Evolutionary conservation across 1,140 invertebrate genomes (phyloP), one percentile per base, ranked within the genome.

Genomic region (Harlomillsia oculata): DNA sequence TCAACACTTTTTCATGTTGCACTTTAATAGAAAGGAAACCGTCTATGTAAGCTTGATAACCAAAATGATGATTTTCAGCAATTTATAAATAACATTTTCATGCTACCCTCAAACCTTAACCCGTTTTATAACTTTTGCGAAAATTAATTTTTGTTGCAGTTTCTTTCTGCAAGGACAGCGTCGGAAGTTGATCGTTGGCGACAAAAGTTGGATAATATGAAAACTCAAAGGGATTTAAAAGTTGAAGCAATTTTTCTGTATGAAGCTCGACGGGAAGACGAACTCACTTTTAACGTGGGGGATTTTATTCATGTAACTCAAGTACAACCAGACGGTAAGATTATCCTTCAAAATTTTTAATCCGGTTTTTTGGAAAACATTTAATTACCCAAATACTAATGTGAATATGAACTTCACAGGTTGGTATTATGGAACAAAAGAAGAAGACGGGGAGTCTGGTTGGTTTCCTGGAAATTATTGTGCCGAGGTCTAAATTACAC

Each of bases 391-490:
- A 16, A 37, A 30, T 23, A 34, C 18, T 4, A 41, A 50, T 49
- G 43, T 37, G 9, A 28, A 30, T 30, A n/a, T 40, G n/a, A n/a
- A n/a, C n/a, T n/a, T n/a, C 26, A 18, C 28, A 62, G 61, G 60
- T n/a, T 65, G 63, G 64, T 62, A 65, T 25, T 58, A 41, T 37
- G 64, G 64, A 8, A 56, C 49, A 16, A 65, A 60, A 44, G 2
- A 55, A 8, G 34, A 44, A 25, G 45, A 16, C 36, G 59, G 45
- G 20, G 53, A 62, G 13, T 32, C 50, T 26, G 64, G 64, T n/a
- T 65, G 64, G 64, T 65, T 65, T 46, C 64, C 61, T 18, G 60
- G 57, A 55, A 65, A 65, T 53, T 62, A 65, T 41, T 59, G 58
- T 43, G 32, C 20, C 16, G 58, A 60, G 45, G 29, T 32, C 6